Conservation (phyloP, 2,888 invertebrate genomes). For the Temnothorax ravouxi region DNA sequence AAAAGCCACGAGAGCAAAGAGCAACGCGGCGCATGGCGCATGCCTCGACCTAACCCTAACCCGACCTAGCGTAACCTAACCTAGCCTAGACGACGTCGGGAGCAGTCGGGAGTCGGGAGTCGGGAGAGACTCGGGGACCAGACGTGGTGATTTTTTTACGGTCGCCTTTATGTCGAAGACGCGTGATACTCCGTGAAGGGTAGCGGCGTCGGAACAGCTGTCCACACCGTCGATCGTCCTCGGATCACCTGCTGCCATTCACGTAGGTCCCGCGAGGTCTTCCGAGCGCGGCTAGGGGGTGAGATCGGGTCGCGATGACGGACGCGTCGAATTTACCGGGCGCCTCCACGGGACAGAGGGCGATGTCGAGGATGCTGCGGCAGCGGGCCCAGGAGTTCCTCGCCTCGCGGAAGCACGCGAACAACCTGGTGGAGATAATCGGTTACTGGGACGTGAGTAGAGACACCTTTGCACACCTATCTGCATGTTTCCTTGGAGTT, state of each 20-base stretch:
- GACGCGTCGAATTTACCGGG: slow-evolving; percentile 79
- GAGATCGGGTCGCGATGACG: slow-evolving; percentile 74
- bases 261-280: slow-evolving; percentile 39
- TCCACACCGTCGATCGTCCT: slow-evolving; percentile 15
- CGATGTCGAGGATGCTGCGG: slow-evolving; percentile 90
- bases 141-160: slow-evolving; percentile 18
- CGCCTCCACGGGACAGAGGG: slow-evolving; percentile 85
- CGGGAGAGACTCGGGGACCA: not conserved
- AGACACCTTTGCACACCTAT: not conserved
- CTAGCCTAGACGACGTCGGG: not conserved
- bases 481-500: not conserved
- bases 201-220: slow-evolving; percentile 35
- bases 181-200: slow-evolving; percentile 7
- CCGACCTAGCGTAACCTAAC: not conserved
- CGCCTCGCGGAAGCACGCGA: slow-evolving; percentile 89
- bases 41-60: not conserved
- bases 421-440: slow-evolving; percentile 90
- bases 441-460: slow-evolving; percentile 89
- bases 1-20: not conserved
- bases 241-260: slow-evolving; percentile 26
- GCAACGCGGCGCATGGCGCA: not conserved
- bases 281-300: not conserved
- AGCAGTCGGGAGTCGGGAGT: too few relatives aligned
- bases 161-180: slow-evolving; percentile 1
- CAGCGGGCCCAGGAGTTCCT: slow-evolving; percentile 91